phyloP scores from a whole-genome alignment of 2,113 vertebrate genomes.

The Notarius lentiginosus region DNA sequence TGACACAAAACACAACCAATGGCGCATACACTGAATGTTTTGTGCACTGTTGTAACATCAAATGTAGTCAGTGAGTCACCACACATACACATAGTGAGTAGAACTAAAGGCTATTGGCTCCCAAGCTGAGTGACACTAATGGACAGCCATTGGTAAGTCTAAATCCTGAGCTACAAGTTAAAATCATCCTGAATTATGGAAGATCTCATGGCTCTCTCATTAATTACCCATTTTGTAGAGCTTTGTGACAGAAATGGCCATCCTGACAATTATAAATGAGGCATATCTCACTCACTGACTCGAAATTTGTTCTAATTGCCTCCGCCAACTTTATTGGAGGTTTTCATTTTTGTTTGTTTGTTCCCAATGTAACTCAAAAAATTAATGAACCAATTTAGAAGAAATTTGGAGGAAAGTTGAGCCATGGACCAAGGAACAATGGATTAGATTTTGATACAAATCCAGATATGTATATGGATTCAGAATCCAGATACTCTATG shows the following conservation, averaged over 20 bases:
- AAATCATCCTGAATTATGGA: background rate
- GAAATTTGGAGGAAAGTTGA: no score
- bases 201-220: background rate
- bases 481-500: no score
- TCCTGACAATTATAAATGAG: background rate
- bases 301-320: background rate
- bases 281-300: background rate
- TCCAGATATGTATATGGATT: no score
- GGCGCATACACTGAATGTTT: background rate
- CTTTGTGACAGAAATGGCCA: background rate
- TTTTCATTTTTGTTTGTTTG: no score
- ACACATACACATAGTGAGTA: background rate
- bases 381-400: no score
- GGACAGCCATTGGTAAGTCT: background rate
- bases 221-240: background rate
- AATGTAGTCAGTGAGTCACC: background rate
- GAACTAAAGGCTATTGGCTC: background rate
- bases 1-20: background rate
- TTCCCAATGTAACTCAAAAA: no score
- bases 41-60: no score
- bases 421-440: no score
- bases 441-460: no score
- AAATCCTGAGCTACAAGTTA: background rate
- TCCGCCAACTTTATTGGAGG: no score
- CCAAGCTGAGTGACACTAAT: constrained; percentile 18